Conservation (phyloP, 2,888 invertebrate species). For the Coremacera marginata region DNA sequence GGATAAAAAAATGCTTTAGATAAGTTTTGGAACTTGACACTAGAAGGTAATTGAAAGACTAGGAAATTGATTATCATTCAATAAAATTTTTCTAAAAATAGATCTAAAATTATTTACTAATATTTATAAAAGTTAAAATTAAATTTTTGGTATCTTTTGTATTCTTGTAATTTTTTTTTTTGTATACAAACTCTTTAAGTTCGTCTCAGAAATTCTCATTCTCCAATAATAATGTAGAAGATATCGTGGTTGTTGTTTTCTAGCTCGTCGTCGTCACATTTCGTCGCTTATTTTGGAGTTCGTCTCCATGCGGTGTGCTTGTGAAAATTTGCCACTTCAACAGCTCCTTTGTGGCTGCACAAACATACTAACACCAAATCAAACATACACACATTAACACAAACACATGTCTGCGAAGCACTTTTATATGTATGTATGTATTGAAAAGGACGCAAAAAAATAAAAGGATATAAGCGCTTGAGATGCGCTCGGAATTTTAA, state of each 20-base stretch:
- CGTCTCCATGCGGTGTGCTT: constrained; percentile 49
- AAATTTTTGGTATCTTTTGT: too few relatives aligned
- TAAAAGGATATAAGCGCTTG: constrained; percentile 5
- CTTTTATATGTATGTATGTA: not conserved
- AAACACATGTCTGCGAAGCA: not conserved
- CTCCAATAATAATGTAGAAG: too few relatives aligned
- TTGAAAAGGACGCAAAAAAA: not conserved
- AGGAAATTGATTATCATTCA: too few relatives aligned
- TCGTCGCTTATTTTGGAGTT: constrained; percentile 30
- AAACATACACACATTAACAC: constrained; percentile 35
- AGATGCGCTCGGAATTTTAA: constrained; percentile 27
- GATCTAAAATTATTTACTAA: too few relatives aligned
- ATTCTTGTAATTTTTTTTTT: not conserved
- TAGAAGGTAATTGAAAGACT: too few relatives aligned
- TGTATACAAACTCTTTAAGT: too few relatives aligned
- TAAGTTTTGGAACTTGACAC: too few relatives aligned
- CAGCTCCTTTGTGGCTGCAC: constrained; percentile 63
- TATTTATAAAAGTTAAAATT: too few relatives aligned
- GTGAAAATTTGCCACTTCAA: constrained; percentile 68
- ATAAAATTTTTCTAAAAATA: too few relatives aligned
- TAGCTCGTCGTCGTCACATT: constrained; percentile 14
- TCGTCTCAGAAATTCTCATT: too few relatives aligned
- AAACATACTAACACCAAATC: constrained; percentile 28
- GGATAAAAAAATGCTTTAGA: too few relatives aligned
- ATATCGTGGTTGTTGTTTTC: not conserved